phyloP scores from a whole-genome alignment of 2,888 invertebrate genomes.

The Conistra vaccinii region DNA sequence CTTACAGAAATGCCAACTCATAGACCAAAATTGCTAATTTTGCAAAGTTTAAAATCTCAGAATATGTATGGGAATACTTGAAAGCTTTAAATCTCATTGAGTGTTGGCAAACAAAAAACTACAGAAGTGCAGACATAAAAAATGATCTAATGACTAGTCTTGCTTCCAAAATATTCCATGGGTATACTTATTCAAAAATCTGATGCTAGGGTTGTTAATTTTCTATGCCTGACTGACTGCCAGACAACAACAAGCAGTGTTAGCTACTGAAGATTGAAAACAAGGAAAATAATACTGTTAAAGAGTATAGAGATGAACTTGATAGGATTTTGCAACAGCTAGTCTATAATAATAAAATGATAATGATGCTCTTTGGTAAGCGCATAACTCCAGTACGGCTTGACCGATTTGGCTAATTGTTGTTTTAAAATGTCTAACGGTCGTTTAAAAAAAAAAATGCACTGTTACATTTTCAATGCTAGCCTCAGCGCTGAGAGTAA shows the following conservation, averaged over 20 bases:
- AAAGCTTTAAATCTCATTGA: neutral
- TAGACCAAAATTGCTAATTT: no score
- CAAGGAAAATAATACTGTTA: neutral
- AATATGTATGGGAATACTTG: neutral
- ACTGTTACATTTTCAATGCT: no score
- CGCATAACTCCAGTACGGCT: no score
- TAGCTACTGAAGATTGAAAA: neutral
- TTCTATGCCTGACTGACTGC: neutral
- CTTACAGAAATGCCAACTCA: neutral
- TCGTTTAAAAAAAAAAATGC: no score
- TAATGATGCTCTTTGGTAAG: no score
- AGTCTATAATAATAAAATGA: neutral
- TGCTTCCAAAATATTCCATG: slow-evolving; percentile 7
- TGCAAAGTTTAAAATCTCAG: neutral
- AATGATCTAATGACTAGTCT: slow-evolving; percentile 31
- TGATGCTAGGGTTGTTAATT: slow-evolving; percentile 7
- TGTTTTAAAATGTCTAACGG: no score
- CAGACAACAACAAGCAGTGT: neutral
- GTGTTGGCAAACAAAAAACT: slow-evolving; percentile 17
- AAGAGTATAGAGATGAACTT: neutral
- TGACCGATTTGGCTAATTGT: no score
- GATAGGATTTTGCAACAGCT: no score
- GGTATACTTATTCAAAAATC: slow-evolving; percentile 7
- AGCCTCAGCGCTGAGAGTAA: no score
- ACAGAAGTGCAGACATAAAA: slow-evolving; percentile 43